These are phyloP conservation scores for Phrixothrix hirtus DNA, from an alignment of 2,888 invertebrate genomes.

Conservation along the genomic window DNA sequence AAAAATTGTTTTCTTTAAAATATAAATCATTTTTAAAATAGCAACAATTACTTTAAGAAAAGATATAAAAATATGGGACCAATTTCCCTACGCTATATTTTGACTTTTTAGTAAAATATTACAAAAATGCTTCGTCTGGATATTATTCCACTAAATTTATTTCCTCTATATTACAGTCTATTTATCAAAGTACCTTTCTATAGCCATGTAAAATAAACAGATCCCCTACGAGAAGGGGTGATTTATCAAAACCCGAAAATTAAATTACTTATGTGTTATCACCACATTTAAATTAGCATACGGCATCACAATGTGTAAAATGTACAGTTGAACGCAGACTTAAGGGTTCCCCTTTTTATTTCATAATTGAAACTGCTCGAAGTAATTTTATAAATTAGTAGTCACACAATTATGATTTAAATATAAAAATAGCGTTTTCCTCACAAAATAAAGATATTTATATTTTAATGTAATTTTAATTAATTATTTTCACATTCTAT, in stretches of 20 bases:
- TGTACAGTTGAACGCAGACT: constrained; percentile 4
- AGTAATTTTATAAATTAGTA: constrained; percentile 3
- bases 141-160: constrained; percentile 34
- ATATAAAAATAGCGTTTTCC: no score
- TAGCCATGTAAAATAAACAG: constrained; percentile 41
- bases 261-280: constrained; percentile 42
- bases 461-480: no score
- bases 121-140: constrained; percentile 13
- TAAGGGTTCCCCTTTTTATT: neutral
- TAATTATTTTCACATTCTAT: no score
- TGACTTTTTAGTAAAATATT: constrained; percentile 2
- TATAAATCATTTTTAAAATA: no score
- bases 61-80: no score
- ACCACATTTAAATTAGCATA: constrained; percentile 39
- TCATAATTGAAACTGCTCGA: neutral
- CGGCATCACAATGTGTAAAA: constrained; percentile 10
- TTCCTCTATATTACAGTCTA: constrained; percentile 31
- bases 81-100: no score
- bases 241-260: constrained; percentile 43
- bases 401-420: no score
- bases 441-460: no score
- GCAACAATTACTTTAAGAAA: no score
- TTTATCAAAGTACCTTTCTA: constrained; percentile 31
- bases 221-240: constrained; percentile 35
- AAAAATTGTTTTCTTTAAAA: no score